Percentiles rank a stretch among this genome's conserved stretches.
Conservation (phyloP, 2,113 vertebrate genomes). For the Psilopsiagon aurifrons region DNA sequence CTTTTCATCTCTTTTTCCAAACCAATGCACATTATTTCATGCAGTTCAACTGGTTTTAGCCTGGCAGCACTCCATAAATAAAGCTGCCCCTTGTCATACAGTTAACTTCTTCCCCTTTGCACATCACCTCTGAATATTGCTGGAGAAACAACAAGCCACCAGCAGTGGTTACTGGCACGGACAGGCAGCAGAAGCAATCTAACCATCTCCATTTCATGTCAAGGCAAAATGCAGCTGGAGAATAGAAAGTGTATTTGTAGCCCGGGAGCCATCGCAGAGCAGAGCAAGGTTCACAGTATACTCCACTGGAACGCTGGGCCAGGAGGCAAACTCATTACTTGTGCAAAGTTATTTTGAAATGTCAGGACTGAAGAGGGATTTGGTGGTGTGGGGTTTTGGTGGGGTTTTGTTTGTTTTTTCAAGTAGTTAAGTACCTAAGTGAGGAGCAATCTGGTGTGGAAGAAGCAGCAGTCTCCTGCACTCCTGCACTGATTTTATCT, state of each 20-base stretch:
- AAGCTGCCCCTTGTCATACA: not conserved
- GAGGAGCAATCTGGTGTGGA: not conserved
- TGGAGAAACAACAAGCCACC: not conserved
- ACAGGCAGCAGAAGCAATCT: conserved; percentile 32
- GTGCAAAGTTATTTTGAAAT: not conserved
- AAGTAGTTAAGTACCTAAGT: not conserved
- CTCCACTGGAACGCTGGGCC: not conserved
- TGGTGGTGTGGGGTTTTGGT: not conserved
- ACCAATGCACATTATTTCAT: not conserved
- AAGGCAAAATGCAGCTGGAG: not conserved
- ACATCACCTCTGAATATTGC: not conserved
- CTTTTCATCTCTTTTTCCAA: not conserved
- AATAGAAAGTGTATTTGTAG: not conserved
- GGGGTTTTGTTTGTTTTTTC: not conserved
- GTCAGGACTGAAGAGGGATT: not conserved
- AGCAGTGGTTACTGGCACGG: not conserved
- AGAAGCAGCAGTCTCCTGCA: not conserved
- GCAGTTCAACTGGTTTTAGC: conserved; percentile 18
- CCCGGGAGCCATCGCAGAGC: not conserved
- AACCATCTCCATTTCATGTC: not conserved
- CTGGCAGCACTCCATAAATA: conserved; percentile 4
- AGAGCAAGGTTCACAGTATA: not conserved
- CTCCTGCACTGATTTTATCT: not conserved
- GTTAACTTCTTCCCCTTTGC: not conserved
- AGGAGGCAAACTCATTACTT: not conserved